Evolutionary conservation across 1,140 invertebrate genomes (phyloP), one percentile per base, ranked within the genome.

Genomic region (Nebria ingens): DNA sequence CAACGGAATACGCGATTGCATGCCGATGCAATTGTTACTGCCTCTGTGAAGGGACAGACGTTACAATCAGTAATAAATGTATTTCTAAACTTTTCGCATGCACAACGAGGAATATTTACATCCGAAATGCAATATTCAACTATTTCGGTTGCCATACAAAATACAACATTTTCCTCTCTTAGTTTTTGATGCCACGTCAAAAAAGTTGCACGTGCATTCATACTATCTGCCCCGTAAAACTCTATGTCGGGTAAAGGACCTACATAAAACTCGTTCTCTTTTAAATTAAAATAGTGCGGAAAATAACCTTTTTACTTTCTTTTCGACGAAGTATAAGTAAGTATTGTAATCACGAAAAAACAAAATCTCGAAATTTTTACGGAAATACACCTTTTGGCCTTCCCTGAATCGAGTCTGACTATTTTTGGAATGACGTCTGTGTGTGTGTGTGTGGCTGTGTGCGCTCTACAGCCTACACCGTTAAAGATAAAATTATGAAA

Each of bases 301-400:
- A 62, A 63, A 45, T 60, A 59, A 1, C 60, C 63, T 51, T 62
- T 63, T 29, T 42, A 34, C n/a, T n/a, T n/a, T n/a, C n/a, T n/a
- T n/a, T n/a, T n/a, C n/a, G n/a, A n/a, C n/a, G n/a, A n/a, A n/a
- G n/a, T n/a, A n/a, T n/a, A n/a, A n/a, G n/a, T n/a, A n/a, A n/a
- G n/a, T n/a, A n/a, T n/a, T n/a, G n/a, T n/a, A n/a, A n/a, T n/a
- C n/a, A n/a, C n/a, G n/a, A n/a, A n/a, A n/a, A n/a, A n/a, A n/a
- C n/a, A n/a, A n/a, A n/a, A n/a, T n/a, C n/a, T n/a, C n/a, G n/a
- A n/a, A n/a, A n/a, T n/a, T n/a, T n/a, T n/a, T n/a, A n/a, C n/a
- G n/a, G n/a, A n/a, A n/a, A n/a, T n/a, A n/a, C n/a, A n/a, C n/a
- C n/a, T n/a, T n/a, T n/a, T n/a, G n/a, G n/a, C n/a, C n/a, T n/a